A percentile compares a stretch with the other conserved stretches of the same genome.
Conservation (phyloP, 2,888 invertebrate genomes). For the Lithosia quadra region DNA sequence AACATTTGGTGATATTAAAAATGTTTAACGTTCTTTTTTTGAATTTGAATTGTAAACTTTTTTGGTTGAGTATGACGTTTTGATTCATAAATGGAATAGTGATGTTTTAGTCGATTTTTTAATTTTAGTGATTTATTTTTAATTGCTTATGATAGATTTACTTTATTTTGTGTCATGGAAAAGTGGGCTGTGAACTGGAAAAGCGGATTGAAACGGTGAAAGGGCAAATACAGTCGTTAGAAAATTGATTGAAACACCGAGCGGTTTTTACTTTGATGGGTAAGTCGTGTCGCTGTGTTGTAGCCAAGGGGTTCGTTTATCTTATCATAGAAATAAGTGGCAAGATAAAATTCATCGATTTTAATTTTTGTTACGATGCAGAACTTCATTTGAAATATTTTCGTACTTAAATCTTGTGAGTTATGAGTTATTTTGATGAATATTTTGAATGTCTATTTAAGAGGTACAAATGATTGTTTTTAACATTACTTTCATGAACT, state of each 20-base stretch:
- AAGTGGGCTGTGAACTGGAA: slow-evolving; percentile 34
- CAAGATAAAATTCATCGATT: slow-evolving; percentile 42
- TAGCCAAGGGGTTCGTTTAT: slow-evolving; percentile 24
- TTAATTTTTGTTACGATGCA: slow-evolving; percentile 12
- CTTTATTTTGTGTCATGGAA: slow-evolving; percentile 42
- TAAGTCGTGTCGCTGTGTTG: slow-evolving; percentile 38
- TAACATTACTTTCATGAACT: too few species aligned
- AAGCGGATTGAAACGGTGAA: slow-evolving; percentile 41
- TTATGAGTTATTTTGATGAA: not conserved
- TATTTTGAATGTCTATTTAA: too few species aligned
- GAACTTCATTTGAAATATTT: not conserved
- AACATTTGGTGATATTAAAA: not conserved
- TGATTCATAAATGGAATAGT: slow-evolving; percentile 12
- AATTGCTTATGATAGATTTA: slow-evolving; percentile 21
- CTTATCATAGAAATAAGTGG: slow-evolving; percentile 21
- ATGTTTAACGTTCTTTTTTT: slow-evolving; percentile 6
- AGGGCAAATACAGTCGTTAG: slow-evolving; percentile 13
- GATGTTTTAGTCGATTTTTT: slow-evolving; percentile 19
- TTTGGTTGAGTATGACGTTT: not conserved
- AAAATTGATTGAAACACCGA: slow-evolving; percentile 16
- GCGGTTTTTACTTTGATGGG: slow-evolving; percentile 47
- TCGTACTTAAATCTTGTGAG: not conserved
- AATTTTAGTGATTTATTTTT: slow-evolving; percentile 18
- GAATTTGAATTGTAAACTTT: slow-evolving; percentile 12
- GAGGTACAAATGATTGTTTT: too few species aligned